phyloP scores from a whole-genome alignment of 1,140 invertebrate genomes.

The Nymphalis io region DNA sequence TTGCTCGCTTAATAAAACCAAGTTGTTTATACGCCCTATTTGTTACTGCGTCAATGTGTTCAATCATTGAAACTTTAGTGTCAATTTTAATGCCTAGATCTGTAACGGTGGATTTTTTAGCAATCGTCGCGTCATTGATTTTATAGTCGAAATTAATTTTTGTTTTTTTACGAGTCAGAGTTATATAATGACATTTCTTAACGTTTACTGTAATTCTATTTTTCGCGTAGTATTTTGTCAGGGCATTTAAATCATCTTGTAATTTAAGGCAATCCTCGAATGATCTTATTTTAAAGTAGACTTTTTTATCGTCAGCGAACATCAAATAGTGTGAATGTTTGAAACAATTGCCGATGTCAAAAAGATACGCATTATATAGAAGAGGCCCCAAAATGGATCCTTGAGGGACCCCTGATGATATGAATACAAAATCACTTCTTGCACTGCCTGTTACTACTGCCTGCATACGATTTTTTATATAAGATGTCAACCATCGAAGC shows the following conservation, averaged over 20 bases:
- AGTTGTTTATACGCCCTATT: slow-evolving; percentile 23
- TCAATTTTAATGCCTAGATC: neutral
- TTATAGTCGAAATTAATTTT: too few species aligned
- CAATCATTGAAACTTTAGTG: neutral
- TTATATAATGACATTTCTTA: slow-evolving; percentile 8
- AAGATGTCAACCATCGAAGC: slow-evolving; percentile 32
- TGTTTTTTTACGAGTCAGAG: slow-evolving; percentile 21
- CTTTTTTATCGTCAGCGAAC: slow-evolving; percentile 29
- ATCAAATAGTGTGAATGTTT: slow-evolving; percentile 8
- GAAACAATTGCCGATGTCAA: slow-evolving; percentile 14
- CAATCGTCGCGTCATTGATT: too few species aligned
- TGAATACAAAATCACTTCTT: slow-evolving; percentile 19
- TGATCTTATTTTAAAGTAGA: slow-evolving; percentile 11
- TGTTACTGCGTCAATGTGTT: neutral
- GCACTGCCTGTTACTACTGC: slow-evolving; percentile 25
- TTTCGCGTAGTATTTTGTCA: slow-evolving; percentile 1
- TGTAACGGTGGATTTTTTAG: neutral
- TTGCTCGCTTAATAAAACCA: slow-evolving; percentile 26
- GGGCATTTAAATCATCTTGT: slow-evolving; percentile 9
- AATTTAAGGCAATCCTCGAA: neutral
- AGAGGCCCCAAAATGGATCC: slow-evolving; percentile 31
- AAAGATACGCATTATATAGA: slow-evolving; percentile 28
- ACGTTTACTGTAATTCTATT: slow-evolving; percentile 25
- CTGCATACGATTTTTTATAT: slow-evolving; percentile 30
- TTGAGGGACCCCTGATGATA: slow-evolving; percentile 33